Evolutionary conservation across 2,113 vertebrate genomes (phyloP).

Genomic region (Solea solea): DNA sequence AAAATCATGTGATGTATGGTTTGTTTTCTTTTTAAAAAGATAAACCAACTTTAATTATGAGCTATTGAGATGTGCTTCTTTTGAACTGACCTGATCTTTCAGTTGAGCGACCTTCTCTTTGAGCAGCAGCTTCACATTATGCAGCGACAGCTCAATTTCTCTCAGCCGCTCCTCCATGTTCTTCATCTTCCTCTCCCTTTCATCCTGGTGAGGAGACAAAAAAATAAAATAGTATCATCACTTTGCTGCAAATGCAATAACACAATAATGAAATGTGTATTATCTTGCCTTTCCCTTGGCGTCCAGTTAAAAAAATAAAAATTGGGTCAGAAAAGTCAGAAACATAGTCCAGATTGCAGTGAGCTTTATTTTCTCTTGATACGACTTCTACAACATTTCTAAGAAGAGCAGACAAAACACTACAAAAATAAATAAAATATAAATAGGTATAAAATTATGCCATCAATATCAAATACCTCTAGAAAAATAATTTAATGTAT

Average conservation of each 20-base stretch:
- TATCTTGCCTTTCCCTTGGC: neutral
- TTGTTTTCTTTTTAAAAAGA: no score
- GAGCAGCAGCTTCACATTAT: slow-evolving; percentile 91
- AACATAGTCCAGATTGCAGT: slow-evolving; percentile 10
- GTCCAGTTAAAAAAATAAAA: neutral
- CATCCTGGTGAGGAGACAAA: slow-evolving; percentile 80
- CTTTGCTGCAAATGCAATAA: neutral
- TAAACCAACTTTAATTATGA: no score
- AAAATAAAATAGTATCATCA: slow-evolving; percentile 9
- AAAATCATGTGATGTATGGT: no score
- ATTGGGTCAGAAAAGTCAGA: slow-evolving; percentile 6
- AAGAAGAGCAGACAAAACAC: slow-evolving; percentile 7
- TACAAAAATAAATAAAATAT: slow-evolving; percentile 61
- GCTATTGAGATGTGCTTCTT: no score
- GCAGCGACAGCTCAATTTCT: slow-evolving; percentile 91
- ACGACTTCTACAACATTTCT: slow-evolving; percentile 39
- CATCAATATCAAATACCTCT: slow-evolving; percentile 29
- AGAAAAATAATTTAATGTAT: slow-evolving; percentile 69
- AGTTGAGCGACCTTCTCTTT: slow-evolving; percentile 94
- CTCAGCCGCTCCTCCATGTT: slow-evolving; percentile 92
- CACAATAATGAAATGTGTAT: neutral
- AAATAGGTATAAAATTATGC: slow-evolving; percentile 60
- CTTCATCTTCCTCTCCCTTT: slow-evolving; percentile 82
- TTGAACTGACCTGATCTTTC: slow-evolving; percentile 88
- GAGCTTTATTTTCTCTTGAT: slow-evolving; percentile 70